A percentile compares a stretch with the other conserved stretches of the same genome.
Evolutionary conservation across 2,797 vertebrate genomes (phyloP).

Genomic region (Synanceia verrucosa): DNA sequence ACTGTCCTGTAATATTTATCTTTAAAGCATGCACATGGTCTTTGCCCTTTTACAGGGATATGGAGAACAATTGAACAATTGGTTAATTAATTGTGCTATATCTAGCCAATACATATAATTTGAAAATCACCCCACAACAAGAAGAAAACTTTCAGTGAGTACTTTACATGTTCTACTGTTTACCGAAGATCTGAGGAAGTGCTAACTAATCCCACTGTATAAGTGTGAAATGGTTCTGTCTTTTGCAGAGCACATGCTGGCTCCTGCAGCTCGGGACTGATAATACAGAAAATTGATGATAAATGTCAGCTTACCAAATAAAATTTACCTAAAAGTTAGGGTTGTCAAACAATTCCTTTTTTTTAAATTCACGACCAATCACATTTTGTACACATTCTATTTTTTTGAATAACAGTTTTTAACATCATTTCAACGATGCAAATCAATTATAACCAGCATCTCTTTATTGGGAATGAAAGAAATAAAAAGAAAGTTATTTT

Average conservation of each 20-base stretch:
- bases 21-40: constrained; percentile 4
- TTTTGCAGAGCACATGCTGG: not conserved
- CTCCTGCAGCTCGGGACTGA: not conserved
- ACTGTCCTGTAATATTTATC: constrained; percentile 29
- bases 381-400: too few relatives aligned
- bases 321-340: constrained; percentile 5
- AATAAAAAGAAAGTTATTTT: not conserved
- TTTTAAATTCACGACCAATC: too few relatives aligned
- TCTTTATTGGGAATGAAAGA: too few relatives aligned
- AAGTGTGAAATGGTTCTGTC: not conserved
- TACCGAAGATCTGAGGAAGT: not conserved
- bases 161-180: not conserved
- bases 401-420: too few relatives aligned
- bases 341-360: too few relatives aligned
- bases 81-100: not conserved
- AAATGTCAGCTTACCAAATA: constrained; percentile 7
- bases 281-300: not conserved
- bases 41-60: not conserved
- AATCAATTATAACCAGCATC: too few relatives aligned
- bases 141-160: not conserved
- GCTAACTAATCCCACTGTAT: too few relatives aligned
- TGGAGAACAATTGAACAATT: not conserved
- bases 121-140: too few relatives aligned
- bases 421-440: too few relatives aligned
- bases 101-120: not conserved